Evolutionary conservation across 2,888 invertebrate species (phyloP), one percentile per base, ranked within the genome.

Genomic region (Ophioninae sp.): DNA sequence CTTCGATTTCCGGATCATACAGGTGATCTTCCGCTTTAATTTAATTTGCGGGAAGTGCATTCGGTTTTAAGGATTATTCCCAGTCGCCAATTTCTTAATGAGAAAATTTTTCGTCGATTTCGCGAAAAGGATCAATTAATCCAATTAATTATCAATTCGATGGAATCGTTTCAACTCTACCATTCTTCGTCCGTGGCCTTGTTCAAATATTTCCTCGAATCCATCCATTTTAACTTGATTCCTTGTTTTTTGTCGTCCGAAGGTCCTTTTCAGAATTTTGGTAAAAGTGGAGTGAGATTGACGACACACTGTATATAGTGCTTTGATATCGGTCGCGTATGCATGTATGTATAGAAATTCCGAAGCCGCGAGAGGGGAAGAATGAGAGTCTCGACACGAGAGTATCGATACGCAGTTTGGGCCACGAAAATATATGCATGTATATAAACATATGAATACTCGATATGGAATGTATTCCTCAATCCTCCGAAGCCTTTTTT

Each of bases 341-440:
- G 41, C 39, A 71, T 76, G 58, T 64, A 44, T 64, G 23, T 20
- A 37, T 61, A 51, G 7, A 69, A 8, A 51, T 67, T 22, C 23
- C 13, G 44, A 30, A 10, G 17, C 7, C 17, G 17, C 13, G 22
- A 22, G 39, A 20, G 13, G 6, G 5, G 44, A 20, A 58, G 9
- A 20, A 20, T 37, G 71, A 58, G 71, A 37, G 78, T 81, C 83
- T 83, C 81, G 83, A 78, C 78, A 81, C 74, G 72, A 37, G 72
- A 63, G 44, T 23, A 39, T 68, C 23, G 67, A 68, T 61, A 41
- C 76, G 63, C 56, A 79, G 78, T 64, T 79, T 74, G 56, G 56
- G 59, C 61, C 44, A 75, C 63, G 72, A 72, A 79, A 56, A 75
- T 68, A 71, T 64, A 56, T 58, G 58, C 56, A 58, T 65, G 10